Base-by-base conservation (phyloP, 92 coral and sea anemone species). In the Parazoanthus swiftii region DNA sequence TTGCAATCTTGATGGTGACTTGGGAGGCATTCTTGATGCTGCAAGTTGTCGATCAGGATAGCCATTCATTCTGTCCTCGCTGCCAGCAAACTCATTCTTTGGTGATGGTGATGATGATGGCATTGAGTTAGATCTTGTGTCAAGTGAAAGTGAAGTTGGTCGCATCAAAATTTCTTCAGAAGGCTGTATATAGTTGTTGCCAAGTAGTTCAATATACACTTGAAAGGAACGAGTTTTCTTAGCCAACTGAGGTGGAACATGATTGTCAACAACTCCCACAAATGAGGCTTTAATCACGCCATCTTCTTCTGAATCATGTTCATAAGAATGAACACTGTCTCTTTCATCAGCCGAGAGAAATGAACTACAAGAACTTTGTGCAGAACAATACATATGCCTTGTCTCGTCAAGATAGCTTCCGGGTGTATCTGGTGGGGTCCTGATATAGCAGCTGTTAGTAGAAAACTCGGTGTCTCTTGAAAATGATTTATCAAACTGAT, bases 171-270 rank as follows among this genome's bases (percentile, higher is more conserved):
- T 91, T 43, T 94, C 99, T 23, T 95, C 98, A 14, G 96, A 90
- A 8, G 99, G 99, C 67, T 92, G 93, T 78, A 90, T 97, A 86
- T 97, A 97, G 77, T 83, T 74, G 58, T 89, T 88, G 25, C 94
- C 96, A 48, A 95, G 91, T 68, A 97, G 92, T 77, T 97, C 98
- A 89, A 97, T 97, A 88, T 97, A 97, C 25, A 97, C 98, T 85
- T 97, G 98, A 76, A 97, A 95, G 36, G 96, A 85, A 81, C 93
- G 91, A 73, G 91, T 86, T 77, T 89, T 95, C 48, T 79, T 86
- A 0, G 94, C 93, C 23, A 80, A 66, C 13, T 90, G 91, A 16
- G 91, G 90, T 4, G 88, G 90, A 85, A 88, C 93, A 81, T 89
- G 91, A 75, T 95, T 93, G 25, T 95, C 98, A 58, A 88, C 90